Conservation (phyloP, 2,113 vertebrate species). For the Chloroceryle aenea region DNA sequence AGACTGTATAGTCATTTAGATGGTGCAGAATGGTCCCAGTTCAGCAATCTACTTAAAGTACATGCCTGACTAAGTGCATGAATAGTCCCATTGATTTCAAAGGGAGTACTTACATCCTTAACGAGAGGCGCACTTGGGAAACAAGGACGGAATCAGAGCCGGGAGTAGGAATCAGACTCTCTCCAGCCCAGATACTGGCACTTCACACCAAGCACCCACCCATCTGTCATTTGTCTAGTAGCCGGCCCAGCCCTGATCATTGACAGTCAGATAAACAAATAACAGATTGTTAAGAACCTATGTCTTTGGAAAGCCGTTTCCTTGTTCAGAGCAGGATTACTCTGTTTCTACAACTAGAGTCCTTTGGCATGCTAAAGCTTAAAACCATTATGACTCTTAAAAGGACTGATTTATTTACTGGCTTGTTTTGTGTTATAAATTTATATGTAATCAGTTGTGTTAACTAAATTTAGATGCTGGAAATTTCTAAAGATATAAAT, state of each 20-base stretch:
- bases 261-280: neutral
- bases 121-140: neutral
- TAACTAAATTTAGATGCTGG: neutral
- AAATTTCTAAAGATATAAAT: neutral
- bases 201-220: fast-evolving
- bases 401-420: neutral
- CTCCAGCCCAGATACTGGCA: neutral
- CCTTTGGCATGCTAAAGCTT: neutral
- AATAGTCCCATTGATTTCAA: neutral
- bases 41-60: constrained; percentile 19
- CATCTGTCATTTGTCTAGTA: neutral
- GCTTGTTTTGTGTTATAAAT: neutral
- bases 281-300: neutral
- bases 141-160: neutral
- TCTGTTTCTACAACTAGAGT: neutral
- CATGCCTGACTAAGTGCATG: neutral
- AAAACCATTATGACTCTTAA: neutral
- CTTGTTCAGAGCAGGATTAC: neutral
- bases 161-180: neutral
- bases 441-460: neutral
- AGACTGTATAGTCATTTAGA: neutral
- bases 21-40: constrained; percentile 15
- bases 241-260: neutral
- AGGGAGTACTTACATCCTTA: neutral
- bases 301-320: neutral